These are phyloP conservation scores for Caranx ignobilis DNA, from an alignment of 2,113 vertebrate genomes.

Conservation along the genomic window DNA sequence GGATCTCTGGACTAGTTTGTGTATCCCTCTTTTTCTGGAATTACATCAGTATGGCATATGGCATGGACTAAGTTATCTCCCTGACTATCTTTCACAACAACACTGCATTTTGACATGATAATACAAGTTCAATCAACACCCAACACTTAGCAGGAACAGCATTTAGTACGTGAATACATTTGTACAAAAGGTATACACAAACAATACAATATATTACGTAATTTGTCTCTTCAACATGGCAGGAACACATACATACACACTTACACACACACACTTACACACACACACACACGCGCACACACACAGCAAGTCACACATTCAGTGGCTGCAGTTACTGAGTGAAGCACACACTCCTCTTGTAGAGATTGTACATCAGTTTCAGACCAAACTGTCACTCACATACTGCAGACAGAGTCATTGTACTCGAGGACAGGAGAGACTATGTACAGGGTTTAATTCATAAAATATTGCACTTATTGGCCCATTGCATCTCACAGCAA, in stretches of 20 bases:
- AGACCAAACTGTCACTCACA: slow-evolving; percentile 59
- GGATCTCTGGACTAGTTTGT: slow-evolving; percentile 47
- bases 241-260: slow-evolving; percentile 43
- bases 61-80: slow-evolving; percentile 67
- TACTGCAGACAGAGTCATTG: slow-evolving; percentile 65
- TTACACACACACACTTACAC: slow-evolving; percentile 12
- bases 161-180: slow-evolving; percentile 76
- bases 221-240: slow-evolving; percentile 65
- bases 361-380: slow-evolving; percentile 51
- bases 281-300: slow-evolving; percentile 19
- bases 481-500: slow-evolving; percentile 92
- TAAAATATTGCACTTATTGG: slow-evolving; percentile 99
- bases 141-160: slow-evolving; percentile 80
- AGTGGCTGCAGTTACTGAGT: slow-evolving; percentile 46
- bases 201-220: slow-evolving; percentile 71
- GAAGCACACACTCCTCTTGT: slow-evolving; percentile 41
- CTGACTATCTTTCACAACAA: slow-evolving; percentile 76
- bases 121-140: slow-evolving; percentile 71
- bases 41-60: slow-evolving; percentile 64
- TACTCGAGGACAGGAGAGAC: slow-evolving; percentile 84
- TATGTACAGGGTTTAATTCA: slow-evolving; percentile 94
- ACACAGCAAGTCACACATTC: slow-evolving; percentile 45
- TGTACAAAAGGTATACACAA: slow-evolving; percentile 81
- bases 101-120: slow-evolving; percentile 79
- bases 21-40: slow-evolving; percentile 51